These are phyloP conservation scores for Macaca fascicularis DNA, from an alignment of 2,113 vertebrate genomes.

Conservation along the genomic window DNA sequence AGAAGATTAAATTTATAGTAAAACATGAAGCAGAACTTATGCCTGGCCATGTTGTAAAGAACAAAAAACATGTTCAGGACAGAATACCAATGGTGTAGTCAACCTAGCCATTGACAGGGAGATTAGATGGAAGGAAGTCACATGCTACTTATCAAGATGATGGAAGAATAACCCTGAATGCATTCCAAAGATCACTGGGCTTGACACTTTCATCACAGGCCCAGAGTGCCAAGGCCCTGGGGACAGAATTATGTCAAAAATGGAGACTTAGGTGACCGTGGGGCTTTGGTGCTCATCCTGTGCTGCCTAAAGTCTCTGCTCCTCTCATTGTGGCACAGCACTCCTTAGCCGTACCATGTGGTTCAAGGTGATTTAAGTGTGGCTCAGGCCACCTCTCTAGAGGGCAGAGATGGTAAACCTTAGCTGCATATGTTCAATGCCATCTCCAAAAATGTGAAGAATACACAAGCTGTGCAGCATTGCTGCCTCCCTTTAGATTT, in stretches of 20 bases:
- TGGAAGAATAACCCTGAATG: too few relatives aligned
- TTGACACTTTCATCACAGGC: too few relatives aligned
- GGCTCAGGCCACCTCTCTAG: background rate
- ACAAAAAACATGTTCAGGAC: background rate
- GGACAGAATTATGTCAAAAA: background rate
- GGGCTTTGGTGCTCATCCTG: background rate
- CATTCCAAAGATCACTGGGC: too few relatives aligned
- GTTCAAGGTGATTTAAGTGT: background rate
- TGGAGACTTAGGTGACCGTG: accelerated
- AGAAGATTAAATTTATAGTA: too few relatives aligned
- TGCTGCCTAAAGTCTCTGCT: background rate
- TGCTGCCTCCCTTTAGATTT: too few relatives aligned
- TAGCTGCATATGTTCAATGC: background rate
- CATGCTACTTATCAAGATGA: too few relatives aligned
- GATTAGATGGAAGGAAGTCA: too few relatives aligned
- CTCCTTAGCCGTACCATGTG: too few relatives aligned
- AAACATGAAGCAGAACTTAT: background rate
- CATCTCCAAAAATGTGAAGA: background rate
- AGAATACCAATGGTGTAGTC: background rate
- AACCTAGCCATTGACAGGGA: background rate
- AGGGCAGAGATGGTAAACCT: too few relatives aligned
- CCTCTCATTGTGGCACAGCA: background rate
- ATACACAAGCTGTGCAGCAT: background rate
- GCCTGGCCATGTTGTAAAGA: background rate
- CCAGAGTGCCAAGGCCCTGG: too few relatives aligned